A percentile compares a stretch with the other conserved stretches of the same genome.
Conservation (phyloP, 2,113 vertebrate species). For the Ivindomyrus marchei region DNA sequence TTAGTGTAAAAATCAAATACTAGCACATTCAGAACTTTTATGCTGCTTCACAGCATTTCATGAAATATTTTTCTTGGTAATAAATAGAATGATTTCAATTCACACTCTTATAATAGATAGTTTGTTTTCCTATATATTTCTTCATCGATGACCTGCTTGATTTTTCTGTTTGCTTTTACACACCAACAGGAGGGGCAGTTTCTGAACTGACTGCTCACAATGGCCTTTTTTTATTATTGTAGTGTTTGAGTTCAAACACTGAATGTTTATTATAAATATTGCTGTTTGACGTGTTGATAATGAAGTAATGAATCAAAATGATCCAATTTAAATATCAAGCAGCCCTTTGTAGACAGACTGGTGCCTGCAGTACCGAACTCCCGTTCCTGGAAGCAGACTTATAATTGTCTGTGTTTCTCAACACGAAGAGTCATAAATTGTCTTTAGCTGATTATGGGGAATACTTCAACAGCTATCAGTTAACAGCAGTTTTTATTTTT, state of each 20-base stretch:
- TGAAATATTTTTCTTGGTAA: background rate
- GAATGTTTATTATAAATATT: constrained; percentile 7
- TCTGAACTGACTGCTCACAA: background rate
- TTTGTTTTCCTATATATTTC: background rate
- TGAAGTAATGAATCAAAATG: background rate
- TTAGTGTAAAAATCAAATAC: background rate
- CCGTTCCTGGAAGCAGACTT: background rate
- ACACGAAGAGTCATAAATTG: constrained; percentile 24
- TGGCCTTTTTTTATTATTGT: background rate
- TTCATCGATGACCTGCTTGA: background rate
- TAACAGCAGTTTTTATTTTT: constrained; percentile 8
- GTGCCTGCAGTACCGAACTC: background rate
- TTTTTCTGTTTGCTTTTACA: background rate
- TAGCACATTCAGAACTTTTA: background rate
- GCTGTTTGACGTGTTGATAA: background rate
- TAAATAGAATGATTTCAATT: background rate
- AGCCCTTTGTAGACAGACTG: background rate
- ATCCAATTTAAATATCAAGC: background rate
- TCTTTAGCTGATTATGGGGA: constrained; percentile 18
- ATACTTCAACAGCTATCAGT: background rate
- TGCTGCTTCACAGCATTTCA: background rate
- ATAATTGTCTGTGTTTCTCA: background rate
- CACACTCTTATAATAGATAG: background rate
- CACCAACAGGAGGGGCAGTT: background rate
- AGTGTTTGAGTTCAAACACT: background rate